Percentiles rank a stretch among this genome's conserved stretches.
Evolutionary conservation across 2,888 invertebrate genomes (phyloP).

Genomic region (Heliconius aoede): DNA sequence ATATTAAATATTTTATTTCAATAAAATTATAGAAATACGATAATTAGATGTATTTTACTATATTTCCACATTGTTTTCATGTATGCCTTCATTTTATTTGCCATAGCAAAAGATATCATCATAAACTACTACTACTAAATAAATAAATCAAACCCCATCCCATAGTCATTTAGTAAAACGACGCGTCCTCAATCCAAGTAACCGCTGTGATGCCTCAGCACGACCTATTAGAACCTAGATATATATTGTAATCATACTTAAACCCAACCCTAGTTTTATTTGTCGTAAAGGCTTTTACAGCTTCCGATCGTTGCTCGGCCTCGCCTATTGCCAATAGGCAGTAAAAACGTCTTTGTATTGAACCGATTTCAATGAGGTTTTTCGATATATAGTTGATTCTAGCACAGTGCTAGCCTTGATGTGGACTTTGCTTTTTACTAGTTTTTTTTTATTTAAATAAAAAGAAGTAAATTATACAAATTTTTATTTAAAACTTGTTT

Average conservation of each 20-base stretch:
- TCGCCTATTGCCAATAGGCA: conserved; percentile 63
- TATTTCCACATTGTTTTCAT: too few relatives aligned
- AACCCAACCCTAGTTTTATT: conserved; percentile 74
- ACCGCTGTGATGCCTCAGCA: conserved; percentile 35
- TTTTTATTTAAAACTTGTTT: too few relatives aligned
- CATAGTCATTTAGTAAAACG: conserved; percentile 24
- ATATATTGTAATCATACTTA: conserved; percentile 72
- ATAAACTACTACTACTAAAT: not conserved
- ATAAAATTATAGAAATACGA: too few relatives aligned
- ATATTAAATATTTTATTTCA: too few relatives aligned
- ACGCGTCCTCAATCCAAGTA: not conserved
- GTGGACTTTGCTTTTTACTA: not conserved
- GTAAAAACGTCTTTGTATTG: conserved; percentile 60
- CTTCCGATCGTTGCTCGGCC: conserved; percentile 56
- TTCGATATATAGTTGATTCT: conserved; percentile 1
- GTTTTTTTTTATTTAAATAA: not conserved
- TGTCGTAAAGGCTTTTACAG: conserved; percentile 77
- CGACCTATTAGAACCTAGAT: conserved; percentile 42
- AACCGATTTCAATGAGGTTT: conserved; percentile 55
- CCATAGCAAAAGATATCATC: not conserved
- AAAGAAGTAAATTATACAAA: too few relatives aligned
- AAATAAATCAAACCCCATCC: conserved; percentile 15
- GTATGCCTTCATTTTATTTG: not conserved
- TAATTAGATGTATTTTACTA: too few relatives aligned
- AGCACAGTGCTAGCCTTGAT: not conserved